Evolutionary conservation across 2,113 vertebrate species (phyloP), one percentile per base, ranked within the genome.

Genomic region (Uropsilus gracilis): DNA sequence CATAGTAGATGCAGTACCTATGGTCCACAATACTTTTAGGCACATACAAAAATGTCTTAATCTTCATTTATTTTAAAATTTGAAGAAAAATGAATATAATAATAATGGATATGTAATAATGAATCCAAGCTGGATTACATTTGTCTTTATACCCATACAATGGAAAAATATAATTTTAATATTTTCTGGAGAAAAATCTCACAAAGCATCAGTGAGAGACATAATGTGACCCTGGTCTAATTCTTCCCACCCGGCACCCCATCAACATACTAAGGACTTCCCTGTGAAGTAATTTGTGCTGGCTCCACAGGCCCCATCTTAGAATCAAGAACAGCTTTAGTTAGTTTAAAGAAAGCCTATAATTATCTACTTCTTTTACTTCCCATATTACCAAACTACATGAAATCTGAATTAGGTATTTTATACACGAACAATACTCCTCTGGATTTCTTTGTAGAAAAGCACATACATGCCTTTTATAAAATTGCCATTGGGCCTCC

Each of bases 101-200:
- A 55, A 55, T 55, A 53, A 53, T 53, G 50, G 50, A 53, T 53
- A 53, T 17, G 18, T 18, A 53, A 53, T 53, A 53, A 55, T 55
- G 53, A 24, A 55, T 55, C 18, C 53, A 55, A 55, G 53, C 53
- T 55, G 53, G 53, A 55, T 55, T 55, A 20, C 22, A 55, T 55
- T 55, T 55, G 53, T 55, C 53, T 55, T 55, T 55, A 4, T 55
- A 55, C 20, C 20, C 50, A 82, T 16, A 39, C 22, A 61, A 75
- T 39, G n/a, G 5, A 92, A 78, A 86, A 92, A 92, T 18, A 83
- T 39, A 78, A 61, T 76, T 83, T 94, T 86, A 87, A 53, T 73
- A 78, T 69, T 83, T 76, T 76, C 53, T 53, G 9, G 10, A 72
- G 14, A 12, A 89, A 76, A 16, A 32, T 3, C 22, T 72, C 22